Percentiles rank a stretch among this genome's conserved stretches.
Conservation (phyloP, 1,140 invertebrate species). For the Drosophila virilis region DNA sequence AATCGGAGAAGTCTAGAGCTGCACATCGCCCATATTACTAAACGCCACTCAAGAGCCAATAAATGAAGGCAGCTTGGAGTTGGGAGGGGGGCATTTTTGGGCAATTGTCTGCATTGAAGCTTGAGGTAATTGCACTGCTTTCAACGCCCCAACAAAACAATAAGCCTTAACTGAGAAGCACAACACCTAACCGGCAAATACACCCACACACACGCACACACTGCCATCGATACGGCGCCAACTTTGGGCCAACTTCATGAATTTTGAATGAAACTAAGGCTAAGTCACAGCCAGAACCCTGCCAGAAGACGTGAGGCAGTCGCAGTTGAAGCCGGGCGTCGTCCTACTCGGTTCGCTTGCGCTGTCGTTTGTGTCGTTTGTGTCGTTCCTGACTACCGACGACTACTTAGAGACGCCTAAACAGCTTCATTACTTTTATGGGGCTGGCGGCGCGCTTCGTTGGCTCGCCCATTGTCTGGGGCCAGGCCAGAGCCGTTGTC, state of each 20-base stretch:
- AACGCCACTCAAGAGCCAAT: conserved; percentile 62
- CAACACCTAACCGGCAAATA: conserved; percentile 16
- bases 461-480: conserved; percentile 76
- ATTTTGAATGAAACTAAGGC: conserved; percentile 78
- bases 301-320: conserved; percentile 65
- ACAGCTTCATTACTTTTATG: conserved; percentile 83
- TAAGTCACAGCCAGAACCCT: conserved; percentile 45
- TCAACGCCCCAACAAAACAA: conserved; percentile 58
- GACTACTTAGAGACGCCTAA: conserved; percentile 83
- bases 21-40: conserved; percentile 43
- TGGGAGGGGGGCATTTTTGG: conserved; percentile 17
- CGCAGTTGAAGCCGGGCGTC: conserved; percentile 12
- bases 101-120: conserved; percentile 40
- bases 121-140: conserved; percentile 66
- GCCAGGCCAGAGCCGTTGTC: conserved; percentile 27
- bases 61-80: conserved; percentile 39
- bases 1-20: background rate
- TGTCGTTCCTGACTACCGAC: conserved; percentile 68
- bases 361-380: conserved; percentile 45
- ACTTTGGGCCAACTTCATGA: conserved; percentile 73
- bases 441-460: conserved; percentile 70
- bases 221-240: conserved; percentile 71
- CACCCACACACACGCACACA: conserved; percentile 3
- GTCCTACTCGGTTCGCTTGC: conserved; percentile 10
- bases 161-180: conserved; percentile 34